These are phyloP conservation scores for Procambarus virginalis DNA, from an alignment of 1,140 invertebrate genomes.

Conservation along the genomic window DNA sequence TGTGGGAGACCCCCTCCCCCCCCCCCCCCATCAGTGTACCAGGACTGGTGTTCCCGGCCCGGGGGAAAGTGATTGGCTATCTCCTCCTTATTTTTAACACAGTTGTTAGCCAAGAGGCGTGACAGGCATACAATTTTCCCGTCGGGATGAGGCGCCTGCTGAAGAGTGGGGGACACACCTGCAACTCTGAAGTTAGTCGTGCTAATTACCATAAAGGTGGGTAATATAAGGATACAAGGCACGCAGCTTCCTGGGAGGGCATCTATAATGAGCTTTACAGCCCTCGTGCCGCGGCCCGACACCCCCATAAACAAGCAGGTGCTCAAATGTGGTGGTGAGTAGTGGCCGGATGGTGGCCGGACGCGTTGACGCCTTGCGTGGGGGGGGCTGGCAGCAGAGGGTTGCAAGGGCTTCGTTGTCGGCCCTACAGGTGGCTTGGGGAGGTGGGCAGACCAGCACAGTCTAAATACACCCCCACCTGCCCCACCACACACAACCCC, in stretches of 20 bases:
- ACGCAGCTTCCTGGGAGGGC: constrained; percentile 38
- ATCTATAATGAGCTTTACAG: constrained; percentile 32
- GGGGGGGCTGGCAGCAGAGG: too few species aligned
- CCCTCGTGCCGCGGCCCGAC: constrained; percentile 16
- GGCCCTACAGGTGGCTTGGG: too few species aligned
- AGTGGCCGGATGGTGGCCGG: too few species aligned
- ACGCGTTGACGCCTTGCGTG: too few species aligned
- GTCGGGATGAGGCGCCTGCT: constrained; percentile 20
- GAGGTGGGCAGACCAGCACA: too few species aligned
- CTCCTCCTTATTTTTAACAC: neutral
- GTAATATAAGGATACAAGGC: constrained; percentile 18
- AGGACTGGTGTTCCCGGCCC: too few species aligned
- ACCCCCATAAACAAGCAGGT: neutral
- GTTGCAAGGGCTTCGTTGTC: too few species aligned
- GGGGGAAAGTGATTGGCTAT: too few species aligned
- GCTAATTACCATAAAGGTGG: constrained; percentile 45
- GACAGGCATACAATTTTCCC: constrained; percentile 19
- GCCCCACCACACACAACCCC: too few species aligned
- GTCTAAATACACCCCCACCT: too few species aligned
- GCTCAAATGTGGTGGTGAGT: neutral
- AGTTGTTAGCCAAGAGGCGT: constrained; percentile 5
- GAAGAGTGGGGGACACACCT: constrained; percentile 10
- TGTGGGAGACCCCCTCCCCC: too few species aligned
- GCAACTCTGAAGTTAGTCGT: constrained; percentile 27
- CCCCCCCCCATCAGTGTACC: too few species aligned